Percentiles rank a stretch among this genome's conserved stretches.
Evolutionary conservation across 2,888 invertebrate genomes (phyloP).

Genomic region (Chrysopilus asiliformis): DNA sequence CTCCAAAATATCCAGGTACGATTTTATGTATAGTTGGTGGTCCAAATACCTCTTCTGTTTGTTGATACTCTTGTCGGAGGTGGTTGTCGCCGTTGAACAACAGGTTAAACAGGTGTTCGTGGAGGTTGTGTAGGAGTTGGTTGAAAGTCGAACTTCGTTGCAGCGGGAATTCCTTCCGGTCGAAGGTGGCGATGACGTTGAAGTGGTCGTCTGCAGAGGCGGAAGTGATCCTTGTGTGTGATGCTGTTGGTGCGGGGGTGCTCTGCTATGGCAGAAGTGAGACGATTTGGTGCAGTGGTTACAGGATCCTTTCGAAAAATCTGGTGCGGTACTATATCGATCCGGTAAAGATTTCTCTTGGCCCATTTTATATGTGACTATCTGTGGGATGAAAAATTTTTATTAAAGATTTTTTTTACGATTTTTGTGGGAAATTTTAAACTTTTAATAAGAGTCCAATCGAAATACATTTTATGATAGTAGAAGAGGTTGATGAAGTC

Average conservation of each 20-base stretch:
- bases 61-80: constrained; percentile 27
- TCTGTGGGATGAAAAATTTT: too few species aligned
- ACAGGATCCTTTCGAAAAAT: neutral
- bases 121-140: constrained; percentile 19
- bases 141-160: too few species aligned
- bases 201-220: neutral
- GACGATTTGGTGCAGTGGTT: neutral
- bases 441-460: too few species aligned
- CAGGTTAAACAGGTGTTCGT: constrained; percentile 35
- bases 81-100: constrained; percentile 26
- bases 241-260: neutral
- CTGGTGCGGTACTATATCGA: constrained; percentile 8
- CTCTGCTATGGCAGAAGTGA: neutral
- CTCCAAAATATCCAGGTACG: constrained; percentile 39
- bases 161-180: constrained; percentile 32
- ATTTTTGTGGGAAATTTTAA: too few species aligned
- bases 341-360: constrained; percentile 36
- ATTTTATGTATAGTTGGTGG: constrained; percentile 43
- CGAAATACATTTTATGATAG: too few species aligned
- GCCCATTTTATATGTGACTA: constrained; percentile 33
- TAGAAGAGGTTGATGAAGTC: too few species aligned
- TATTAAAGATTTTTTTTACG: too few species aligned
- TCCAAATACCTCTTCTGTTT: constrained; percentile 38
- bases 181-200: neutral
- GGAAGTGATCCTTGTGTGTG: neutral